Evolutionary conservation across 2,113 vertebrate species (phyloP), one percentile per base, ranked within the genome.

Genomic region (Platichthys stellatus): DNA sequence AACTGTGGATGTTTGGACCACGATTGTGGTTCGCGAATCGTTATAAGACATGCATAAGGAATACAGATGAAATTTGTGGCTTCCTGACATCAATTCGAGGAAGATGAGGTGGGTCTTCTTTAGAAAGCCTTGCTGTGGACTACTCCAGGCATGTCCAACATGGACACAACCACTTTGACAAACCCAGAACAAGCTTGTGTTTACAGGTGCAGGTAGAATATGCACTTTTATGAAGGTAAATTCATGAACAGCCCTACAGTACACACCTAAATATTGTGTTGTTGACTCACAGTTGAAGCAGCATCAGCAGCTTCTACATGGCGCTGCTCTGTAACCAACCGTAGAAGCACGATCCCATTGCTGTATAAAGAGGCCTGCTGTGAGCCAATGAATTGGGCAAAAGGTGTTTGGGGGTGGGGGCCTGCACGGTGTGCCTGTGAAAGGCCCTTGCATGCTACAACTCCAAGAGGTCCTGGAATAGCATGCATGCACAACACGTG

Each of bases 381-480:
- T 63, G 74, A 79, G 69, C 26, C 24, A 12, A 4, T 90, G 86
- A 88, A 86, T 82, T 56, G 68, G 79, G 40, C 78, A 24, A 40
- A 63, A 88, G 88, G 86, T 90, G 88, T 86, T 38, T 43, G 51
- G 61, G 61, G 72, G 28, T 12, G 1, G 59, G 65, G 40, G 59
- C 35, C 9, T 1, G n/a, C 56, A 65, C 72, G 63, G 72, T 69
- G 74, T 0, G 40, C 9, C 43, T 56, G 76, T 89, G 65, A 89
- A 80, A 75, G 82, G 69, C 60, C 77, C 65, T 80, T 63, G 75
- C 72, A 72, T 82, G 69, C 43, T 24, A 0, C 18, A 26, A 70
- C 56, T 28, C 18, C 38, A 8, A 12, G 1, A 23, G 56, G 5
- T 40, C 51, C 23, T 70, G 63, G 40, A 72, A 71, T 38, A 17